Percentiles rank a stretch among this genome's conserved stretches.
Evolutionary conservation across 1,140 invertebrate genomes (phyloP).

Genomic region (Manduca sexta): DNA sequence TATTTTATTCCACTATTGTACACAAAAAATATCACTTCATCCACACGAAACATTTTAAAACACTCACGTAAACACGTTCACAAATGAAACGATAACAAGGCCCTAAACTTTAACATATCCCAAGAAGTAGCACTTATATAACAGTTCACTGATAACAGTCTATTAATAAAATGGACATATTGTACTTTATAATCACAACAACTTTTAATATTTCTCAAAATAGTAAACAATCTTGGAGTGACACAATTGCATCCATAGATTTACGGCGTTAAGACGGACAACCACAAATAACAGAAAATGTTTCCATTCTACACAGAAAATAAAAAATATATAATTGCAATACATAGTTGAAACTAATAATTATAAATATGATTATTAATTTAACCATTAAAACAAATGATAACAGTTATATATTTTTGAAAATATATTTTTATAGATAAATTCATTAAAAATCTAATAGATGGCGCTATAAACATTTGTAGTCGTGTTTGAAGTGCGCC

Average conservation of each 20-base stretch:
- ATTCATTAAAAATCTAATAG: no score
- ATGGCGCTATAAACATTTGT: no score
- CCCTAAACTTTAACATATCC: conserved; percentile 7
- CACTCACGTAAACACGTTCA: conserved; percentile 62
- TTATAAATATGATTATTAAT: no score
- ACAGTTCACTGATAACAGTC: conserved; percentile 11
- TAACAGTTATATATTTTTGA: neutral
- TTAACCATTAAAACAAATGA: no score
- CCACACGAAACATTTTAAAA: conserved; percentile 42
- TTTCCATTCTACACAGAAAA: conserved; percentile 37
- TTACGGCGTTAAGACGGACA: conserved; percentile 55
- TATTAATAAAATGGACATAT: conserved; percentile 11
- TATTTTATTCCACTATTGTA: conserved; percentile 8
- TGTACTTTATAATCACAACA: conserved; percentile 15
- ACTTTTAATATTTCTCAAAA: conserved; percentile 44
- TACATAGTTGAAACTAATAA: no score
- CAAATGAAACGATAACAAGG: conserved; percentile 15
- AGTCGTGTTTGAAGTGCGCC: no score
- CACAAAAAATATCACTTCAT: conserved; percentile 29
- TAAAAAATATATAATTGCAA: no score
- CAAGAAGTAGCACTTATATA: conserved; percentile 8
- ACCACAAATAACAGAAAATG: conserved; percentile 63
- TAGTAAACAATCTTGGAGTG: conserved; percentile 67
- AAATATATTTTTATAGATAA: conserved; percentile 16
- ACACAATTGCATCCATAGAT: conserved; percentile 70